Evolutionary conservation across 2,113 vertebrate species (phyloP).

Genomic region (Sapayoa aenigma): DNA sequence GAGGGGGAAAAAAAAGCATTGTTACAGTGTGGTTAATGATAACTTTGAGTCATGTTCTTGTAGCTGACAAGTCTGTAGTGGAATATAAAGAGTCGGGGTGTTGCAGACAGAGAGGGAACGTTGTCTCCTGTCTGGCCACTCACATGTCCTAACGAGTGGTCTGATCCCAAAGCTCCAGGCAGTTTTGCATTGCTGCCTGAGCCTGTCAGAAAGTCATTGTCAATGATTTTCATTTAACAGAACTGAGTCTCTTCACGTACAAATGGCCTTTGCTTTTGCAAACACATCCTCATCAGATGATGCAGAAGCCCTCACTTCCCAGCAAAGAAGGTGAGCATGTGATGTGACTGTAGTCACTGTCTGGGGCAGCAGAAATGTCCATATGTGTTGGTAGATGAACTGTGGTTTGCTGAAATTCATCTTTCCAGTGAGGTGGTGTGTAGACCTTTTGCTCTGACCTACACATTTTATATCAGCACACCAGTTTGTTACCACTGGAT

Average conservation of each 20-base stretch:
- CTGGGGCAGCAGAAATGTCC: background rate
- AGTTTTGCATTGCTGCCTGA: background rate
- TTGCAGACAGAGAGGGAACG: background rate
- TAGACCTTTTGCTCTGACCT: background rate
- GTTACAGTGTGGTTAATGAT: background rate
- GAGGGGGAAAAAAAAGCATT: background rate
- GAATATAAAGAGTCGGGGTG: background rate
- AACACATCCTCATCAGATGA: background rate
- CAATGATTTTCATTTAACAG: background rate
- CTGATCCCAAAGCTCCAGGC: background rate
- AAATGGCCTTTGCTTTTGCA: background rate
- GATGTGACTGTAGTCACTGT: background rate
- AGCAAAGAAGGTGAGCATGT: background rate
- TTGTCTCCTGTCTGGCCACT: background rate
- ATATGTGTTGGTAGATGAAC: background rate
- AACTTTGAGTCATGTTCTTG: background rate
- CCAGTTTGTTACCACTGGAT: background rate
- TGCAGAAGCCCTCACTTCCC: background rate
- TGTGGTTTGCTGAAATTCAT: background rate
- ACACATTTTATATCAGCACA: background rate
- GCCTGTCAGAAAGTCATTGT: background rate
- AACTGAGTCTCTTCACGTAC: background rate
- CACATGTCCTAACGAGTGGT: background rate
- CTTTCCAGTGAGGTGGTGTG: background rate
- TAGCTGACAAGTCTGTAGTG: background rate